phyloP scores from a whole-genome alignment of 2,888 invertebrate species.

The Zhuqinia jingwanae region DNA sequence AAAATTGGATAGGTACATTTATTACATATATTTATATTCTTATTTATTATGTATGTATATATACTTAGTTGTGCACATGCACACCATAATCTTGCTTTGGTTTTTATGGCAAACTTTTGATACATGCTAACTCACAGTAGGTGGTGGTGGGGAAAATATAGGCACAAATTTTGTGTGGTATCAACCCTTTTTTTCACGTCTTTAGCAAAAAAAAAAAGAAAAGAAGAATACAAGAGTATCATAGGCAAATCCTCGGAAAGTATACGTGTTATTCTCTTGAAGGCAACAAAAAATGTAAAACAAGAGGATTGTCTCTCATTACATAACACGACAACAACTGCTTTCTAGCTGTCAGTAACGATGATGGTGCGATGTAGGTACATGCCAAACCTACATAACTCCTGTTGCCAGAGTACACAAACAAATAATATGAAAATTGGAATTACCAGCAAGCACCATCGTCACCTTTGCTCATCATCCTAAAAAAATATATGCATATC shows the following conservation, averaged over 20 bases:
- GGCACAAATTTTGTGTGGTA: too few relatives aligned
- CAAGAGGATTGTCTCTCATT: constrained; percentile 23
- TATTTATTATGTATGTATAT: too few relatives aligned
- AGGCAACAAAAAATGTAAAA: constrained; percentile 17
- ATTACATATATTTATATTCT: too few relatives aligned
- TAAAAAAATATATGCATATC: constrained; percentile 18
- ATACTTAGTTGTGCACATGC: too few relatives aligned
- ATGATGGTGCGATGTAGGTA: too few relatives aligned
- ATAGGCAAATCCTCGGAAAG: constrained; percentile 7
- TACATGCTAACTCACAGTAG: background rate
- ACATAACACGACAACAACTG: background rate
- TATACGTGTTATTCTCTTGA: background rate
- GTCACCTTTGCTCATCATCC: background rate
- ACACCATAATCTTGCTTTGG: too few relatives aligned
- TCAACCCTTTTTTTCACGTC: too few relatives aligned
- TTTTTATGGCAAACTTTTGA: background rate
- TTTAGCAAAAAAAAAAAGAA: too few relatives aligned
- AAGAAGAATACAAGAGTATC: too few relatives aligned
- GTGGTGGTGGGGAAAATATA: background rate
- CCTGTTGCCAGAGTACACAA: background rate
- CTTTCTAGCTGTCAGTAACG: background rate
- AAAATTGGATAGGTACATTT: too few relatives aligned
- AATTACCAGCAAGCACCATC: background rate
- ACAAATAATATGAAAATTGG: background rate
- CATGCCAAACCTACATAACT: too few relatives aligned